phyloP scores from a whole-genome alignment of 2,888 invertebrate genomes.

The Litoditis marina region DNA sequence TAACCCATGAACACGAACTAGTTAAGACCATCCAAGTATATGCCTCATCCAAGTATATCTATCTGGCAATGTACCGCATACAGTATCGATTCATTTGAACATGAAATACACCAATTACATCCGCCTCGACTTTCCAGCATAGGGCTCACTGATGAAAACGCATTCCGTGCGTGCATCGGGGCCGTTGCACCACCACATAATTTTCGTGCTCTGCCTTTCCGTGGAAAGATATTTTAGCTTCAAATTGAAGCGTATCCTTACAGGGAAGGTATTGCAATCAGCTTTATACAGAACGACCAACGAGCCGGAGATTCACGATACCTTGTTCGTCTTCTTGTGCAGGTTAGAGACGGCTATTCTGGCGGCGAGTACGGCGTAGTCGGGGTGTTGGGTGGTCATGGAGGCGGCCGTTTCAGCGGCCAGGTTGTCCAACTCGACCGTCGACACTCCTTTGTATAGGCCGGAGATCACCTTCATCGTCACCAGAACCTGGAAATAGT shows the following conservation, averaged over 20 bases:
- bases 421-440: constrained; percentile 90
- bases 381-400: constrained; percentile 93
- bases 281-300: no score
- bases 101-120: no score
- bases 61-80: no score
- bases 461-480: constrained; percentile 83
- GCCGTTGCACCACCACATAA: not conserved
- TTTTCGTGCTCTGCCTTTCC: not conserved
- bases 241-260: not conserved
- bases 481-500: constrained; percentile 49
- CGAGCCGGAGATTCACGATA: no score
- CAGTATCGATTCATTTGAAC: no score
- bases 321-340: constrained; percentile 94
- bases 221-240: not conserved
- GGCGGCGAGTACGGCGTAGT: constrained; percentile 75
- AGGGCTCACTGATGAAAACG: no score
- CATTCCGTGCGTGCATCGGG: no score
- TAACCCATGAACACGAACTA: no score
- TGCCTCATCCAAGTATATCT: no score
- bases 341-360: constrained; percentile 93
- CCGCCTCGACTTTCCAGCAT: no score
- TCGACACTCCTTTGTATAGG: constrained; percentile 91
- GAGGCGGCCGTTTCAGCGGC: constrained; percentile 98
- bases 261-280: not conserved
- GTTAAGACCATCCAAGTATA: no score